Base-by-base conservation (phyloP, 37 sponge, comb jelly and placozoan genomes). In the Agelas oroides region DNA sequence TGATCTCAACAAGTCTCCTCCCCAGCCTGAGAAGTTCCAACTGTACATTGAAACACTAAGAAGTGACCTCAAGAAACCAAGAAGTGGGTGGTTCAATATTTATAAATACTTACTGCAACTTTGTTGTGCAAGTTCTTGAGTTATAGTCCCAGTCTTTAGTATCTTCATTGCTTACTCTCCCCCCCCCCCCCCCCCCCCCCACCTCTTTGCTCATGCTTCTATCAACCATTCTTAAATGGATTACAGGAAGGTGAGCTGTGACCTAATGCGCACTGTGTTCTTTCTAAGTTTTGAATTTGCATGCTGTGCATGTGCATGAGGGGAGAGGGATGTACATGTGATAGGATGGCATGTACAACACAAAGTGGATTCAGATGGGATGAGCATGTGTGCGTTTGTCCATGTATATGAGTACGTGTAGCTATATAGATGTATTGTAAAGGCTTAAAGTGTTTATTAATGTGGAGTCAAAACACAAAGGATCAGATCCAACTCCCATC, bases 1-100 rank as follows among this genome's bases (percentile, higher is more conserved):
- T 0, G 75, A 86, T 46, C 87, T 89, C 53, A 78, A 57, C 73
- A 38, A 64, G 32, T 55, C 72, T 0, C 75, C 90, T 20, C 79
- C 73, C 8, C 79, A 89, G 5, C 31, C 57, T 5, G 73, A 78
- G 0, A 35, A 76, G 31, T 71, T 83, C 24, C 76, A 83, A 56
- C 57, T 56, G 3, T 53, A 34, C 24, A 52, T 83, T 1, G 84
- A 77, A 59, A 25, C 24, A 0, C 65, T 87, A 1, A 54, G 58
- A 1, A 75, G 23, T 33, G 31, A 79, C 1, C 75, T 80, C 57
- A 70, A 56, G 30, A 73, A n/a, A 15, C 55, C 38, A 53, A 73
- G 52, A 53, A 81, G 82, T 81, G 56, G 70, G 82, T 41, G 25
- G 24, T 27, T 14, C 34, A 76, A 33, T 73, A 1, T 70, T 2